phyloP scores from a whole-genome alignment of 2,888 invertebrate genomes.

The Phorcus lineatus region DNA sequence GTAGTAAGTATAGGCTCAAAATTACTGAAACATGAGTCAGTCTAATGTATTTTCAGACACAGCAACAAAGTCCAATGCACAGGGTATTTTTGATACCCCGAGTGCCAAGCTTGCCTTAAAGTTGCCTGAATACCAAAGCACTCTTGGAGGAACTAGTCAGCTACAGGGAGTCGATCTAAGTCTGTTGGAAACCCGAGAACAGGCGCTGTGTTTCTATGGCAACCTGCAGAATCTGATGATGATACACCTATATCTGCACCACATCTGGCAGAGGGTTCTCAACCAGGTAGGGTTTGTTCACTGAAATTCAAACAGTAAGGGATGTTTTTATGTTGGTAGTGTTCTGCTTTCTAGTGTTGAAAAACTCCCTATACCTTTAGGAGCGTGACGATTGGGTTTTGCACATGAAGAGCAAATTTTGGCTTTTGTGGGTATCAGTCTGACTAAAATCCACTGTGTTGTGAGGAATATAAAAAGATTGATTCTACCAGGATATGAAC shows the following conservation, averaged over 20 bases:
- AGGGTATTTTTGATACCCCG: slow-evolving; percentile 57
- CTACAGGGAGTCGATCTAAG: slow-evolving; percentile 60
- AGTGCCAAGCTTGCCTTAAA: slow-evolving; percentile 55
- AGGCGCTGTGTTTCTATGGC: slow-evolving; percentile 69
- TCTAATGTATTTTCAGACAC: slow-evolving; percentile 43
- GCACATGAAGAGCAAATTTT: no score
- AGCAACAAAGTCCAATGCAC: slow-evolving; percentile 54
- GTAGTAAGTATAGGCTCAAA: background rate
- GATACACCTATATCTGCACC: slow-evolving; percentile 58
- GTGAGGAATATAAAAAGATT: no score
- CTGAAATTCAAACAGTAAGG: no score
- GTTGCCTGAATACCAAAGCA: slow-evolving; percentile 49
- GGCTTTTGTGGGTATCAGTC: no score
- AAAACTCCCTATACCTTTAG: no score
- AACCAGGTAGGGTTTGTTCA: slow-evolving; percentile 8
- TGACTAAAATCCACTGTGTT: no score
- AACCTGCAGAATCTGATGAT: slow-evolving; percentile 72
- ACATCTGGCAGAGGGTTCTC: slow-evolving; percentile 23
- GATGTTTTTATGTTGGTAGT: no score
- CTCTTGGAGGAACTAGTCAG: slow-evolving; percentile 43
- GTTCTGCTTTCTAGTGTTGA: no score
- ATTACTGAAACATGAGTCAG: background rate
- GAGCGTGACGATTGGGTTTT: no score
- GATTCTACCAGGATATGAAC: no score
- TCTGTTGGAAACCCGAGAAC: slow-evolving; percentile 48